Evolutionary conservation across 2,888 invertebrate species (phyloP).

Genomic region (Cremastinae sp.): DNA sequence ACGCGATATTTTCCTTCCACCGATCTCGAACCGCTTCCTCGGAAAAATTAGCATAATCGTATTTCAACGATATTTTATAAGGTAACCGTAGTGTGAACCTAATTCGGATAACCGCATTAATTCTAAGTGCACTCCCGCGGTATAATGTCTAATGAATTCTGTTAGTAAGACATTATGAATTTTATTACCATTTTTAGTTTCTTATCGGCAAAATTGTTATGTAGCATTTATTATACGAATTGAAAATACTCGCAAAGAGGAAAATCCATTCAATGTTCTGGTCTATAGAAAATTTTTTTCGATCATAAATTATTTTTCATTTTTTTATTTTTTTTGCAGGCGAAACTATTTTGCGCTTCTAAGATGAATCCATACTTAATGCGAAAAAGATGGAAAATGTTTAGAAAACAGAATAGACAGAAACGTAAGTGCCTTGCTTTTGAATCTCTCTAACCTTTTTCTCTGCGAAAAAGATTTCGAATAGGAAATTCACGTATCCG

Average conservation of each 20-base stretch:
- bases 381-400: no score
- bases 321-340: no score
- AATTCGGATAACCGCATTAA: slow-evolving; percentile 71
- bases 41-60: slow-evolving; percentile 67
- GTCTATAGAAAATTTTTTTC: no score
- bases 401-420: no score
- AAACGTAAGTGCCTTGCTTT: no score
- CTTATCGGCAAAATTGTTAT: background rate
- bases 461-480: slow-evolving; percentile 17
- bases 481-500: slow-evolving; percentile 26
- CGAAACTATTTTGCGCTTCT: no score
- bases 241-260: no score
- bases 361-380: no score
- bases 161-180: slow-evolving; percentile 52
- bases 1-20: slow-evolving; percentile 2
- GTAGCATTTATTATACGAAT: no score
- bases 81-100: slow-evolving; percentile 58
- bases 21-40: slow-evolving; percentile 22
- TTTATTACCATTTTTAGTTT: slow-evolving; percentile 8
- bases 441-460: slow-evolving; percentile 6
- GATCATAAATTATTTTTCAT: no score
- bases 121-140: slow-evolving; percentile 69
- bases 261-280: no score
- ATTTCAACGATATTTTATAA: slow-evolving; percentile 65
- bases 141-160: slow-evolving; percentile 69